These are phyloP conservation scores for Catharus minimus DNA, from an alignment of 2,113 vertebrate species.

Conservation along the genomic window DNA sequence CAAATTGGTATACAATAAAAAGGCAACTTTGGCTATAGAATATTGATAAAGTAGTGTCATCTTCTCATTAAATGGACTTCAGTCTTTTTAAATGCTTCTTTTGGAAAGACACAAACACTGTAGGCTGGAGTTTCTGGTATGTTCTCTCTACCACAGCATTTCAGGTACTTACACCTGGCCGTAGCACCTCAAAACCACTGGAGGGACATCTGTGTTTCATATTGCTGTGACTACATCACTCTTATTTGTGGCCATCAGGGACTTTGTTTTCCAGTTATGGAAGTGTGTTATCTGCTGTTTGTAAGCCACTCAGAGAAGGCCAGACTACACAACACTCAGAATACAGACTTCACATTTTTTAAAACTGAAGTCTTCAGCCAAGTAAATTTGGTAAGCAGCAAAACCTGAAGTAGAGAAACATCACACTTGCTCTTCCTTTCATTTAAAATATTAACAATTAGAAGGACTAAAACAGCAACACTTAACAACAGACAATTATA, in stretches of 20 bases:
- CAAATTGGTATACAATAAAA: not conserved
- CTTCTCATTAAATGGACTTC: not conserved
- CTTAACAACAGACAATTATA: not conserved
- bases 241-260: not conserved
- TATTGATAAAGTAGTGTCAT: not conserved
- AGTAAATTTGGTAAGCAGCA: not conserved
- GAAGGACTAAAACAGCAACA: not conserved
- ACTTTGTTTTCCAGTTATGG: not conserved
- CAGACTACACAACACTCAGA: not conserved
- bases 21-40: not conserved
- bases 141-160: not conserved
- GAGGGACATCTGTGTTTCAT: not conserved
- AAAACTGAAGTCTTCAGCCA: not conserved
- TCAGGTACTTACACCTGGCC: not conserved
- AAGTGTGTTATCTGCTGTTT: not conserved
- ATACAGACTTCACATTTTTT: not conserved
- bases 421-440: not conserved
- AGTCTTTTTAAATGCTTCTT: not conserved
- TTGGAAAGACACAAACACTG: not conserved
- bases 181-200: not conserved
- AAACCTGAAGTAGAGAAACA: not conserved
- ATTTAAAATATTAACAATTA: not conserved
- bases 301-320: not conserved
- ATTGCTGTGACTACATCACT: not conserved
- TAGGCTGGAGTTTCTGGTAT: not conserved